These are phyloP conservation scores for Glaucidium brasilianum DNA, from an alignment of 2,113 vertebrate genomes.

Conservation along the genomic window DNA sequence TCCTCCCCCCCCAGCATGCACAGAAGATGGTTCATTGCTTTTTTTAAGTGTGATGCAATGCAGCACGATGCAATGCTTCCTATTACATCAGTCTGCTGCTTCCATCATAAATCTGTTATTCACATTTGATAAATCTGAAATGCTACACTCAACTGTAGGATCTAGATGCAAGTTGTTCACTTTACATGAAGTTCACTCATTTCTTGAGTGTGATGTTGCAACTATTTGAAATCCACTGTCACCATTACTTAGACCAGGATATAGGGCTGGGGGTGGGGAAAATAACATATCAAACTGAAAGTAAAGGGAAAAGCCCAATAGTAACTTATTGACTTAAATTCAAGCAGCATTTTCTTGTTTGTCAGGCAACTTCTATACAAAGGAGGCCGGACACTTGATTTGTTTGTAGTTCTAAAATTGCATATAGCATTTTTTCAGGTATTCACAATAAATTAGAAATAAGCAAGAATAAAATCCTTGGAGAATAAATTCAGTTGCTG, in stretches of 20 bases:
- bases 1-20: neutral
- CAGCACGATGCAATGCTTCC: neutral
- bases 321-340: neutral
- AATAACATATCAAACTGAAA: conserved; percentile 26
- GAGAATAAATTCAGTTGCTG: neutral
- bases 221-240: neutral
- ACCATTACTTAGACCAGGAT: neutral
- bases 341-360: neutral
- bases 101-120: neutral
- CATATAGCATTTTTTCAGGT: neutral
- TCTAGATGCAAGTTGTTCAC: neutral
- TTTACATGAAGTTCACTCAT: fast-evolving
- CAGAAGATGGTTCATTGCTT: neutral
- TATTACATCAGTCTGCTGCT: neutral
- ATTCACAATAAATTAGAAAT: neutral
- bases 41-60: neutral
- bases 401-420: neutral
- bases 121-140: neutral
- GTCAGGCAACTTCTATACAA: neutral
- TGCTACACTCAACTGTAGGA: neutral
- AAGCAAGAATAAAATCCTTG: neutral
- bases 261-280: neutral
- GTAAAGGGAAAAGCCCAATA: conserved; percentile 22
- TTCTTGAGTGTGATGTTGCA: neutral
- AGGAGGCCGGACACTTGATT: neutral